Conservation (phyloP, 2,113 vertebrate species). For the Chloebia gouldiae region DNA sequence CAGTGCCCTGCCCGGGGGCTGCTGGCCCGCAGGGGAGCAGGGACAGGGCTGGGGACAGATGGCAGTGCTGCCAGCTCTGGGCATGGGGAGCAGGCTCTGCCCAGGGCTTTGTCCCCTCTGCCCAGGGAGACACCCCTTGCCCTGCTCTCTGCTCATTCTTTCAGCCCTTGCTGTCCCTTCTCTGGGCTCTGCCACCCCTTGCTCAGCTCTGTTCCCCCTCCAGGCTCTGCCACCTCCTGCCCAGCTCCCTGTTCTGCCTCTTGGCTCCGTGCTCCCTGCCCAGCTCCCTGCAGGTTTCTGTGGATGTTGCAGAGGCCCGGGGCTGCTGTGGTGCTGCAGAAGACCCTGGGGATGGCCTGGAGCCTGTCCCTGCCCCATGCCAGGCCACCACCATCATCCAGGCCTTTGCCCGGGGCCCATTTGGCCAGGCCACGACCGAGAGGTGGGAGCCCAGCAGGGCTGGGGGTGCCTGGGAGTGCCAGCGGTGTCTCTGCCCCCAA, state of each 20-base stretch:
- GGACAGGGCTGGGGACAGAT: neutral
- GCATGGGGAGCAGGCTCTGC: neutral
- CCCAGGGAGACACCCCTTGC: no score
- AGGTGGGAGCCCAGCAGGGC: conserved; percentile 29
- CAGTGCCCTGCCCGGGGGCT: conserved; percentile 19
- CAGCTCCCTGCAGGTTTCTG: conserved; percentile 7
- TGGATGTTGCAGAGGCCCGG: conserved; percentile 60
- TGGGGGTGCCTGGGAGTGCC: rapidly evolving
- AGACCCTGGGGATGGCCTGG: conserved; percentile 66
- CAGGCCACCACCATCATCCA: conserved; percentile 74
- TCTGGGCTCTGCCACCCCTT: neutral
- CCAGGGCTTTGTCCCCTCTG: neutral
- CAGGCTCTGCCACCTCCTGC: neutral
- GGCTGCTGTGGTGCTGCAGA: conserved; percentile 75
- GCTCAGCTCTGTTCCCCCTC: neutral
- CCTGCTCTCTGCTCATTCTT: neutral
- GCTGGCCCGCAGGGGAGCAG: neutral
- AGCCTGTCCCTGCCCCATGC: conserved; percentile 42
- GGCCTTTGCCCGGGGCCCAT: conserved; percentile 69
- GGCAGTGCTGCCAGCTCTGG: neutral
- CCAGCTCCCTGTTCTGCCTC: neutral
- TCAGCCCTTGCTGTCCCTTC: neutral
- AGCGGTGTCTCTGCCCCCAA: neutral
- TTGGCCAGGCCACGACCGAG: neutral
- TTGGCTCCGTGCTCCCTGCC: neutral